Conservation (phyloP, 2,797 vertebrate species). For the Parauchenoglanis ngamensis region DNA sequence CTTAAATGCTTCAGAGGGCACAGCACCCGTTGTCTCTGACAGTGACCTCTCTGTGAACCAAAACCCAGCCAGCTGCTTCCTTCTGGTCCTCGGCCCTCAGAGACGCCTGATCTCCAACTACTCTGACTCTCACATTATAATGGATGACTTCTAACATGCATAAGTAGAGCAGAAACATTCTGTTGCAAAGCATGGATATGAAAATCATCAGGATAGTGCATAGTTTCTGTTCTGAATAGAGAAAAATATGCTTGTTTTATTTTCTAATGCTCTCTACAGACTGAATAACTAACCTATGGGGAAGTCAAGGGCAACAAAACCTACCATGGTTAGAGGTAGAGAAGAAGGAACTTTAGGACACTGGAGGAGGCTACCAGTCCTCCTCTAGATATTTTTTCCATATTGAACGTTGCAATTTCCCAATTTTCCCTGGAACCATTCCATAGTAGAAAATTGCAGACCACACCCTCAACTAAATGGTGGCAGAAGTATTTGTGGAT, state of each 20-base stretch:
- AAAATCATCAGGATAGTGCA: background rate
- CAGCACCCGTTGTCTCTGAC: slow-evolving; percentile 46
- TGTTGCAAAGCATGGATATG: background rate
- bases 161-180: slow-evolving; percentile 51
- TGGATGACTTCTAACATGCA: slow-evolving; percentile 49
- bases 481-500: background rate
- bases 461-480: background rate
- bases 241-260: background rate
- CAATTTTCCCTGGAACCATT: background rate
- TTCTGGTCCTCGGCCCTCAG: slow-evolving; percentile 31
- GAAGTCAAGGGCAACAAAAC: background rate
- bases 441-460: background rate
- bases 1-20: background rate
- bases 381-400: background rate
- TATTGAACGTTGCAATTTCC: background rate
- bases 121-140: slow-evolving; percentile 38
- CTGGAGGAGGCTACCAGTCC: background rate
- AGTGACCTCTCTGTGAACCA: slow-evolving; percentile 55
- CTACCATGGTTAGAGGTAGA: background rate
- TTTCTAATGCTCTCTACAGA: background rate
- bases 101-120: slow-evolving; percentile 47
- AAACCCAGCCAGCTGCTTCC: slow-evolving; percentile 47
- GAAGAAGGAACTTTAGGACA: background rate
- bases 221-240: background rate
- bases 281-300: background rate